Conservation (phyloP, 2,797 vertebrate genomes). For the Etheostoma nigrum region DNA sequence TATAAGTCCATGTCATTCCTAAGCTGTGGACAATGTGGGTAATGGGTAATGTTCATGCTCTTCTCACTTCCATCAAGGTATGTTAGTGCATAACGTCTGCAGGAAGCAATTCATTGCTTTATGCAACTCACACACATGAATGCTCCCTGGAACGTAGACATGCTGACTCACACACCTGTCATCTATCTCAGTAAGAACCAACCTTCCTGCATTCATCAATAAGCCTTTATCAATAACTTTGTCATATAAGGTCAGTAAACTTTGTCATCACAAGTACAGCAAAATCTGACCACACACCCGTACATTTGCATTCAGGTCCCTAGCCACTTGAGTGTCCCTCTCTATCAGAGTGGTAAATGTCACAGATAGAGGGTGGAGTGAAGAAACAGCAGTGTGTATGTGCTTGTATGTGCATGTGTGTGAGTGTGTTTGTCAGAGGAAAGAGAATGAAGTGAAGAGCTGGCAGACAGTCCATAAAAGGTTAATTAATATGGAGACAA, state of each 20-base stretch:
- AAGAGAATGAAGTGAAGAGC: conserved; percentile 73
- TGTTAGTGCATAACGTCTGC: not conserved
- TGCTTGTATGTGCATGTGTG: conserved; percentile 15
- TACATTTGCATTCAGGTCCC: conserved; percentile 59
- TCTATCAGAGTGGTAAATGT: conserved; percentile 83
- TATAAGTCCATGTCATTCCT: not conserved
- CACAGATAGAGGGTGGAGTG: conserved; percentile 57
- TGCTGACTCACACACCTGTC: not conserved
- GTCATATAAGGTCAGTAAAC: conserved; percentile 19
- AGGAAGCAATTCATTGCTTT: conserved; percentile 6
- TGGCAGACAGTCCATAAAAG: conserved; percentile 84
- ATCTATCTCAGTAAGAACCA: not conserved
- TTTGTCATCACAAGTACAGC: conserved; percentile 13
- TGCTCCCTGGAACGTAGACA: not conserved
- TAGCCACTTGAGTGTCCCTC: conserved; percentile 69
- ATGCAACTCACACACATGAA: not conserved
- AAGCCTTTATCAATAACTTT: conserved; percentile 23
- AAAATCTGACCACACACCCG: conserved; percentile 25
- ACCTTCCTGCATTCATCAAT: conserved; percentile 1
- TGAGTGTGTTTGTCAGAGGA: conserved; percentile 48
- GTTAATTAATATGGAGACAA: conserved; percentile 86
- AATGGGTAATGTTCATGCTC: not conserved
- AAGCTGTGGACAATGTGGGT: not conserved
- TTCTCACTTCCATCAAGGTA: conserved; percentile 2
- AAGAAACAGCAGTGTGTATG: conserved; percentile 21